Base-by-base conservation (phyloP, 2,113 vertebrate genomes). In the Sinocyclocheilus anshuiensis region DNA sequence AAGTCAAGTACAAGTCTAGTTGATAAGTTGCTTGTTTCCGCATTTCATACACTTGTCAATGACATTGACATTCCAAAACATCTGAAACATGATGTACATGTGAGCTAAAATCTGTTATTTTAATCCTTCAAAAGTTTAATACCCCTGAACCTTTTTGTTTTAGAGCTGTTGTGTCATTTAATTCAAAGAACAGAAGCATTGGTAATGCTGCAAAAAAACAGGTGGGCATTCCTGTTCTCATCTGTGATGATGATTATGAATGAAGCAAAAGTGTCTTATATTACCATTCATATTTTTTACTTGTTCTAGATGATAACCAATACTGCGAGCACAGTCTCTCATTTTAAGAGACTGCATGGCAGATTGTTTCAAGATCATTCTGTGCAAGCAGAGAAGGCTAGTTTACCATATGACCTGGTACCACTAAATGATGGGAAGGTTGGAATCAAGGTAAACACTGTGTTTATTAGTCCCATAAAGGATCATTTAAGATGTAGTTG, bases 201-300 rank as follows among this genome's bases (percentile, higher is more conserved):
- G 96, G 96, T 55, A 93, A 96, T 55, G 92, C 95, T 0, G 96
- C 96, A 88, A 97, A 95, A 93, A 96, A 95, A 90, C 96, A 96
- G 94, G 96, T 96, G 92, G 80, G 94, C 6, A 24, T 75, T n/a
- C 22, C 20, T 45, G 39, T 75, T 45, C 39, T 74, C 39, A 45
- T 45, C 67, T 75, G 7, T 18, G 20, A 45, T 45, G 10, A 15
- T 45, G 10, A 24, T 75, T n/a, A 75, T 75, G 42, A 24, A 24
- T 48, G 26, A 24, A 76, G 39, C 5, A 33, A 22, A 57, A 22
- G 11, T 1, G 16, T 59, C 10, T 4, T 59, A 11, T 42, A 11
- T 22, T 20, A 42, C 26, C 22, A 67, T 67, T 53, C 10, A 13
- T 39, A 7, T 67, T n/a, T 22, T 61, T 20, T 48, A 65, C 65